A percentile compares a stretch with the other conserved stretches of the same genome.
Conservation (phyloP, 64 coral and sea anemone species). For the Dendronephthya gigantea region DNA sequence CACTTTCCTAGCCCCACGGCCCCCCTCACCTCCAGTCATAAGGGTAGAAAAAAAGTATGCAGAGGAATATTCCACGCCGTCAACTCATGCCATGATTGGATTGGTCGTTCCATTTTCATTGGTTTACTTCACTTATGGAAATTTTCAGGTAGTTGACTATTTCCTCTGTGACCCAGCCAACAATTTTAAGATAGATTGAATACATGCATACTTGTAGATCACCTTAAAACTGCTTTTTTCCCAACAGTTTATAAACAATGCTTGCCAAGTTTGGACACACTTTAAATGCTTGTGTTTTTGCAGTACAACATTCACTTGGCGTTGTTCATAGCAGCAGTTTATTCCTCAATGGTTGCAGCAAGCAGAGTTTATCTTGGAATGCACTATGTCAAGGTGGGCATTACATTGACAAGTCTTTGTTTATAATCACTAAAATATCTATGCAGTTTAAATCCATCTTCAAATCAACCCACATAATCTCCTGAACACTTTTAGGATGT, state of each 20-base stretch:
- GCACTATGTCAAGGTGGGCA: not conserved
- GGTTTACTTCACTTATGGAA: not conserved
- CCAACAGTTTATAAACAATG: too few relatives aligned
- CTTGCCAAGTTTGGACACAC: too few relatives aligned
- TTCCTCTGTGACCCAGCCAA: not conserved
- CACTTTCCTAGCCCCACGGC: not conserved
- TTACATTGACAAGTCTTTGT: too few relatives aligned
- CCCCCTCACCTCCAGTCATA: not conserved
- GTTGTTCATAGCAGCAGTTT: not conserved
- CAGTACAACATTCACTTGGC: not conserved
- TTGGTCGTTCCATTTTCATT: not conserved
- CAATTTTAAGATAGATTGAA: too few relatives aligned
- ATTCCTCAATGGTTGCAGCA: not conserved
- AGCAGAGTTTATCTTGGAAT: conserved; percentile 11
- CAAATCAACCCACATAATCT: not conserved
- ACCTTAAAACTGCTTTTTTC: too few relatives aligned
- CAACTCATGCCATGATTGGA: conserved; percentile 5
- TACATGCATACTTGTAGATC: too few relatives aligned
- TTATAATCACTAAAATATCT: too few relatives aligned
- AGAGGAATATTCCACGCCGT: not conserved
- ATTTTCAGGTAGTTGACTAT: not conserved
- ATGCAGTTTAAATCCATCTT: too few relatives aligned
- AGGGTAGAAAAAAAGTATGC: not conserved
- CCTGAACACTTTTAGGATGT: not conserved
- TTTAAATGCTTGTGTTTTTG: not conserved